Evolutionary conservation across 2,797 vertebrate genomes (phyloP).

Genomic region (Myiotriccus ornatus): DNA sequence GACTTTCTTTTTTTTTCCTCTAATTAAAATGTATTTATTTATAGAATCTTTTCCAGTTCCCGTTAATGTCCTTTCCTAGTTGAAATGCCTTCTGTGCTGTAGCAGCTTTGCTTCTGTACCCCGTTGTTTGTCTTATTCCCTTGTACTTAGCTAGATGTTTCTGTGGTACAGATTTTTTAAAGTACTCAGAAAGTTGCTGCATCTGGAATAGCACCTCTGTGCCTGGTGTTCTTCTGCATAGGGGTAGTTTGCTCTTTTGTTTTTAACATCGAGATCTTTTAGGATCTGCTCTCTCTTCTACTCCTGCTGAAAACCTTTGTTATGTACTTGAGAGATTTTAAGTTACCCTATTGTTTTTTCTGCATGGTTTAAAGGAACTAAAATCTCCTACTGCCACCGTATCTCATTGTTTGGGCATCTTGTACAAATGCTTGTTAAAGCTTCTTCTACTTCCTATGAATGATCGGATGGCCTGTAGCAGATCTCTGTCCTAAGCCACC

Average conservation of each 20-base stretch:
- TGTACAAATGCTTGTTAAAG: not conserved
- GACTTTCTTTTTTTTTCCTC: constrained; percentile 65
- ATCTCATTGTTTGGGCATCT: not conserved
- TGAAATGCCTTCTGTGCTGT: not conserved
- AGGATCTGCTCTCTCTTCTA: not conserved
- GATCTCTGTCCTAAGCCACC: not conserved
- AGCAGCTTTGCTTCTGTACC: not conserved
- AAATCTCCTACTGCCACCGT: not conserved
- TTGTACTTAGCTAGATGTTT: not conserved
- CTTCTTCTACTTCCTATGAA: not conserved
- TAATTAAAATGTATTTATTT: constrained; percentile 53
- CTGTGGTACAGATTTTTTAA: not conserved
- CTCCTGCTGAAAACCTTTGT: not conserved
- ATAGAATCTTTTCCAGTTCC: constrained; percentile 37
- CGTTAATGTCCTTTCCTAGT: not conserved
- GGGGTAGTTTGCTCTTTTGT: not conserved
- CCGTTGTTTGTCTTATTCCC: not conserved
- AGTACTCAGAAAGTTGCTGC: not conserved
- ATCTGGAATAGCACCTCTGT: not conserved
- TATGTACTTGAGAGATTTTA: not conserved
- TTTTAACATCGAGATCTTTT: not conserved
- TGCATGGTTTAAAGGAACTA: not conserved
- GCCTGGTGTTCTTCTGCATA: not conserved
- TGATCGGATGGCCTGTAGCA: not conserved
- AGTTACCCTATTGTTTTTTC: not conserved